These are phyloP conservation scores for Cardiocondyla obscurior DNA, from an alignment of 1,140 invertebrate genomes.

Conservation along the genomic window DNA sequence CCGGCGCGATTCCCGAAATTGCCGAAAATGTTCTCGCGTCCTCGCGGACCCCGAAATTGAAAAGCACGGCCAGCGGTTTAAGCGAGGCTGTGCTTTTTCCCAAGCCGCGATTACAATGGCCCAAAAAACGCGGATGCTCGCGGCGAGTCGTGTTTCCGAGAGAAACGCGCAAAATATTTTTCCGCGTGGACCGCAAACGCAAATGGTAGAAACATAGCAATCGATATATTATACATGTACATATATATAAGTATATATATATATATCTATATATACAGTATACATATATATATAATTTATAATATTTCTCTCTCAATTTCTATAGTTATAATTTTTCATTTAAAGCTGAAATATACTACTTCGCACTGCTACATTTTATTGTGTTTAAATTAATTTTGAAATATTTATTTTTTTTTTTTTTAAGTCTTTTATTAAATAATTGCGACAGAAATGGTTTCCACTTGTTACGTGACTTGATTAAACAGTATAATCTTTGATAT, in stretches of 20 bases:
- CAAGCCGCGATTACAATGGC: not conserved
- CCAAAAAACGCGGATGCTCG: not conserved
- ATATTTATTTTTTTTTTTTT: slow-evolving; percentile 18
- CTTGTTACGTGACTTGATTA: not conserved
- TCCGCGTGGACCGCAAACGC: not conserved
- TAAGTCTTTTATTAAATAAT: slow-evolving; percentile 2
- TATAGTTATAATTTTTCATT: slow-evolving; percentile 6
- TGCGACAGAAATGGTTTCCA: not conserved
- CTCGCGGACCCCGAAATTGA: slow-evolving; percentile 1
- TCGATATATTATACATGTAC: too few species aligned
- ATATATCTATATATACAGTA: too few species aligned
- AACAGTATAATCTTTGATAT: not conserved
- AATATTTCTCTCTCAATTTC: not conserved
- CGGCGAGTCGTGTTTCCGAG: not conserved
- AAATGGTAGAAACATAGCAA: slow-evolving; percentile 3
- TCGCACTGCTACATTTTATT: not conserved
- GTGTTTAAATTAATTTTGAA: not conserved
- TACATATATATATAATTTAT: slow-evolving; percentile 13
- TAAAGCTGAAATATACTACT: not conserved
- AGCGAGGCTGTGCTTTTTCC: not conserved
- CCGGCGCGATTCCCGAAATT: not conserved
- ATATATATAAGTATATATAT: too few species aligned
- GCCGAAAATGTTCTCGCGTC: not conserved
- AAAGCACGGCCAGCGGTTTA: not conserved
- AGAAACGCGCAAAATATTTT: slow-evolving; percentile 29